phyloP scores from a whole-genome alignment of 1,140 invertebrate species.

The Lordiphosa collinella region DNA sequence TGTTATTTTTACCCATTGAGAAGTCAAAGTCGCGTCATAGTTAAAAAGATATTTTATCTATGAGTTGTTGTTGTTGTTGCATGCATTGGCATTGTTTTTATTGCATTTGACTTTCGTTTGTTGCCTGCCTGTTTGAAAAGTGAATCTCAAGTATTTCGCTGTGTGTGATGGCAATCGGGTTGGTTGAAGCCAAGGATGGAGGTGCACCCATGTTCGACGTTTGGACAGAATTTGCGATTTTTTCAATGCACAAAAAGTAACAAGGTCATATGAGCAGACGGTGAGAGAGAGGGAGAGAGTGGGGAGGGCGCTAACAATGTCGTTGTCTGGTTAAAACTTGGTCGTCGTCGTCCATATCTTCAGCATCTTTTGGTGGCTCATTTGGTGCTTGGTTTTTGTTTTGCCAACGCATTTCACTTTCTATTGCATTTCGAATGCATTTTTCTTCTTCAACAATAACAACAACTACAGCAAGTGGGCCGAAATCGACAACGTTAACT shows the following conservation, averaged over 20 bases:
- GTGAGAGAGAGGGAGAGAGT: not conserved
- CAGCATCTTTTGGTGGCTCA: conserved; percentile 53
- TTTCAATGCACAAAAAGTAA: conserved; percentile 38
- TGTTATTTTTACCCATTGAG: conserved; percentile 44
- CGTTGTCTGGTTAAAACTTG: conserved; percentile 12
- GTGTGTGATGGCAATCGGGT: conserved; percentile 40
- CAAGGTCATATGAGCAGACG: conserved; percentile 58
- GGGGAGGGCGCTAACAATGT: conserved; percentile 22
- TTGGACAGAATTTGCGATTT: conserved; percentile 47
- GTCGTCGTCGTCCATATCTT: conserved; percentile 36
- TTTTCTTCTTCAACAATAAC: conserved; percentile 15
- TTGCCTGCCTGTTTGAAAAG: conserved; percentile 43
- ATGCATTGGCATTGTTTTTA: conserved; percentile 34
- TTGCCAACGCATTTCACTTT: conserved; percentile 70
- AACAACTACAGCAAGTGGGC: conserved; percentile 34
- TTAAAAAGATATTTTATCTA: conserved; percentile 63
- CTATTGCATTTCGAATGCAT: conserved; percentile 71
- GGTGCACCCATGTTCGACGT: conserved; percentile 37
- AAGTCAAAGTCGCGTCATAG: conserved; percentile 52
- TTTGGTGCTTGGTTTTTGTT: conserved; percentile 39
- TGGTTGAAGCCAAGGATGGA: conserved; percentile 29
- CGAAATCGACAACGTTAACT: conserved; percentile 30
- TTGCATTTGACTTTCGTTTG: conserved; percentile 39
- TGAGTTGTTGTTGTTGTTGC: conserved; percentile 39
- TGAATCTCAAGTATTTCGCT: conserved; percentile 68